Evolutionary conservation across 1,140 invertebrate genomes (phyloP), one percentile per base, ranked within the genome.

Genomic region (Aethina tumida): DNA sequence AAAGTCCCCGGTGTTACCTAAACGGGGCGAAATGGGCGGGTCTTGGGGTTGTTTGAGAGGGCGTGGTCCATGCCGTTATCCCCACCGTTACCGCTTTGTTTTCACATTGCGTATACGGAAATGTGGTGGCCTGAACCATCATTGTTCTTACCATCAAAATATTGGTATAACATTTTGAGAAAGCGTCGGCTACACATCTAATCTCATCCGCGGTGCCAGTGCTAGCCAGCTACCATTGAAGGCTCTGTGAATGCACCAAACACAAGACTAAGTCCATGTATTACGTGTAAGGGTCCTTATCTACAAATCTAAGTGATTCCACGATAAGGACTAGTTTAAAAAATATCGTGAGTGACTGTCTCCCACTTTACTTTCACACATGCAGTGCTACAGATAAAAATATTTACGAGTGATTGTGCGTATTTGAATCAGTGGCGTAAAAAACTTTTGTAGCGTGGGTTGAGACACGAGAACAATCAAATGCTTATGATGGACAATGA

Each of bases 61-160:
- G 47, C 34, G 41, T 28, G 14, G 12, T 31, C 35, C 10, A 7
- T 25, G 19, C 25, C 22, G 39, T 40, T 20, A 25, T 39, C 53
- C 50, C 46, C 50, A 48, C 45, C 22, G 18, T 35, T 21, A 54
- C 55, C 57, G 53, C 57, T 61, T 61, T 59, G 59, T 61, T 61
- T 61, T 61, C 57, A 33, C 55, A 50, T 50, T 53, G 50, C 52
- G 50, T 52, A 53, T 49, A 56, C 58, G 58, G 53, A 59, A 59
- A 60, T 60, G 59, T 59, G 58, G 58, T 59, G 53, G 52, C 56
- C 55, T 60, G 59, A 54, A 59, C 53, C 58, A 62, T 62, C 59
- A 62, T 60, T 62, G 58, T 62, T 62, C 58, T 62, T 57, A 52
- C 41, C 59, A 59, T 49, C 55, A 62, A 56, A 62, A 62, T 59